phyloP scores from a whole-genome alignment of 2,797 vertebrate species.

The Choloepus didactylus region DNA sequence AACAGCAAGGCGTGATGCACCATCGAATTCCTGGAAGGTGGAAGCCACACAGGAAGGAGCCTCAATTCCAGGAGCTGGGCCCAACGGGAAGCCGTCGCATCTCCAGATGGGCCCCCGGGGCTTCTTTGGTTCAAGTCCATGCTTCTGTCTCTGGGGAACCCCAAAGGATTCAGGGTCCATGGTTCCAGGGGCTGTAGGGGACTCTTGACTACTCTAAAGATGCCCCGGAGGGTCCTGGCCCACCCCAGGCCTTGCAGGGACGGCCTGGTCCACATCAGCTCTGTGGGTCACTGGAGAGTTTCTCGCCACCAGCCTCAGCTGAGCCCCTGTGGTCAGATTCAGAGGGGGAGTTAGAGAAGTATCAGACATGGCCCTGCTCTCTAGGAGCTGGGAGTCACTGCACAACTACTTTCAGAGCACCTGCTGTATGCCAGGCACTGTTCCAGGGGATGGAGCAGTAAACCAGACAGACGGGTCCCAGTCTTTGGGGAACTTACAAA shows the following conservation, averaged over 20 bases:
- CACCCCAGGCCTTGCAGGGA: neutral
- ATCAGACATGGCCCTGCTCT: neutral
- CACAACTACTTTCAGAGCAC: neutral
- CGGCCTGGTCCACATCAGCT: neutral
- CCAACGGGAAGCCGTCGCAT: neutral
- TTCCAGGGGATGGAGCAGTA: neutral
- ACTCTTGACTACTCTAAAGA: neutral
- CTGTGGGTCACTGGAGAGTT: neutral
- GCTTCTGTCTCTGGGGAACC: neutral
- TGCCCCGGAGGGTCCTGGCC: neutral
- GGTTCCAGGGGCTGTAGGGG: neutral
- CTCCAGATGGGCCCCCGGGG: neutral
- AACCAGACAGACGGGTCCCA: neutral
- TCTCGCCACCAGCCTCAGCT: neutral
- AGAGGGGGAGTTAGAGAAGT: neutral
- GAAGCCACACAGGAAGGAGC: neutral
- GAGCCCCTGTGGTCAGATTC: neutral
- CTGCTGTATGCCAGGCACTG: neutral
- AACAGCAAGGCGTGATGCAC: neutral
- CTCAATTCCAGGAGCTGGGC: neutral
- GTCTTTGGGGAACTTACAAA: neutral
- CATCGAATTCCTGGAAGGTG: neutral
- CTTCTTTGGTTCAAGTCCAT: neutral
- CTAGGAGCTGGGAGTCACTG: neutral
- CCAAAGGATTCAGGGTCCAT: neutral